Percentiles rank a stretch among this genome's conserved stretches.
Evolutionary conservation across 2,888 invertebrate species (phyloP).

Genomic region (Eubasilissa splendida): DNA sequence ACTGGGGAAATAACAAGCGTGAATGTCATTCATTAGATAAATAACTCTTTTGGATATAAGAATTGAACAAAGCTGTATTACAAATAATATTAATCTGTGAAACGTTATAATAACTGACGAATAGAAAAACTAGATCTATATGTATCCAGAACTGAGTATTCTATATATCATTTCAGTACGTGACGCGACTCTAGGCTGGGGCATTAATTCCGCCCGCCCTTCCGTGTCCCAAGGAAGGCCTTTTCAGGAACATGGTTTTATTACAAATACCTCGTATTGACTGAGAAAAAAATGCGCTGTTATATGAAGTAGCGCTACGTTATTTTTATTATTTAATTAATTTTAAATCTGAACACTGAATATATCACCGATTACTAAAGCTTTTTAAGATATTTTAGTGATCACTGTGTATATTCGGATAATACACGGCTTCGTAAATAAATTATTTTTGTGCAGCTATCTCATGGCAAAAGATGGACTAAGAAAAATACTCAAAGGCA

Average conservation of each 20-base stretch:
- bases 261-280: conserved; percentile 26
- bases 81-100: conserved; percentile 50
- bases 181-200: conserved; percentile 46
- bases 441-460: too few relatives aligned
- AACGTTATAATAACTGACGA: conserved; percentile 50
- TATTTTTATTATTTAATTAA: too few relatives aligned
- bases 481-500: too few relatives aligned
- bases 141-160: conserved; percentile 38
- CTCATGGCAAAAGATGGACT: too few relatives aligned
- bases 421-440: too few relatives aligned
- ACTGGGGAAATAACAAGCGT: not conserved
- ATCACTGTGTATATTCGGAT: too few relatives aligned
- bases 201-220: conserved; percentile 45
- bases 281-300: not conserved
- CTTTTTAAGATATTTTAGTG: too few relatives aligned
- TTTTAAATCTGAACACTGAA: too few relatives aligned
- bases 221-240: not conserved
- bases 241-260: conserved; percentile 34
- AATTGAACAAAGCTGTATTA: conserved; percentile 5
- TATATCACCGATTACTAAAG: too few relatives aligned
- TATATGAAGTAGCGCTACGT: too few relatives aligned
- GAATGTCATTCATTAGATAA: not conserved
- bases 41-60: not conserved
- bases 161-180: conserved; percentile 47
- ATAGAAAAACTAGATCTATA: conserved; percentile 15